Evolutionary conservation across 2,888 invertebrate genomes (phyloP), one percentile per base, ranked within the genome.

Genomic region (Leptopilina myrica): DNA sequence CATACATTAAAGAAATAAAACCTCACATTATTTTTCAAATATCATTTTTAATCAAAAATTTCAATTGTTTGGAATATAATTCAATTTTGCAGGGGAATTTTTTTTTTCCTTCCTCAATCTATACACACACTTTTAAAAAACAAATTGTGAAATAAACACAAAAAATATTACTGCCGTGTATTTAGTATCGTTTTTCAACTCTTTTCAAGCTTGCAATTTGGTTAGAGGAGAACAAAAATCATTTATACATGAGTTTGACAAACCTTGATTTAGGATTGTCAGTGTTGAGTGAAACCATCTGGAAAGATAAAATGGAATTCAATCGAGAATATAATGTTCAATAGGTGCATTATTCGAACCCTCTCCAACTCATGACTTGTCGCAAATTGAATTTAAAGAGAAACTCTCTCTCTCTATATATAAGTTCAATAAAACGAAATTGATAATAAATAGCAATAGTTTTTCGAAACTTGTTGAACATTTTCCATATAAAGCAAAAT

Each of bases 241-340:
- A 78, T 81, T 81, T 80, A 83, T 76, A 43, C 1, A 20, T 43
- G 78, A 76, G 78, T 67, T 67, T 49, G 26, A 2, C 49, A 67
- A 20, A 20, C 20, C 67, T 81, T 81, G 80, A 65, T 83, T 77
- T 77, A 77, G 80, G 79, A 83, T 81, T 83, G 79, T 78, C 77
- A 81, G 79, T 79, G 79, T 66, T 76, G 78, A 83, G 80, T 78
- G 81, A 81, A 83, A 81, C 77, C 77, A 81, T 76, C 79, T 76
- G 79, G 79, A 78, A 78, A 80, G 81, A 83, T 83, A 83, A 83
- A 81, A 79, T 73, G 4, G 7, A 69, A 69, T 9, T 69, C 26
- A 69, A 7, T 4, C 8, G 62, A 15, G n/a, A 49, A 46, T 69
- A 53, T 26, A 53, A 53, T 69, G 8, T 53, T 33, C 53, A 69